These are phyloP conservation scores for Drosophila ananassae DNA, from an alignment of 1,140 invertebrate species.

Conservation along the genomic window DNA sequence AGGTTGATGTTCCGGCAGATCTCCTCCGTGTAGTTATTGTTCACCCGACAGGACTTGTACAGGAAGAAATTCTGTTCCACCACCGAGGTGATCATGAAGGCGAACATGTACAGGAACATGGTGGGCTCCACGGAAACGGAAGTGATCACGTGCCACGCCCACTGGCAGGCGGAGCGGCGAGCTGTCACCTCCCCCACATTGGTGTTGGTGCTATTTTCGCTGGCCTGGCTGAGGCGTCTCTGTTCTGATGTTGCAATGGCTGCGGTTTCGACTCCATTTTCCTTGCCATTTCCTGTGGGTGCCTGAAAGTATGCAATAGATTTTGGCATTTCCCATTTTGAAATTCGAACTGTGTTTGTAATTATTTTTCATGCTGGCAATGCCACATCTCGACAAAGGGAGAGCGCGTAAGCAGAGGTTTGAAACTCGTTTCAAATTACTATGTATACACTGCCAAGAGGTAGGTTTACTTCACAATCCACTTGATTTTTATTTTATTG, in stretches of 20 bases:
- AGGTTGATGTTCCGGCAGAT: constrained; percentile 86
- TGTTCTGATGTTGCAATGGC: not conserved
- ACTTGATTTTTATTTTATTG: not conserved
- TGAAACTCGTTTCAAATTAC: constrained; percentile 2
- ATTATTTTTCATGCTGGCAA: constrained; percentile 10
- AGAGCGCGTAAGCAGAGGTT: not conserved
- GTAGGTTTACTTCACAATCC: not conserved
- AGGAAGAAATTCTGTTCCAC: constrained; percentile 91
- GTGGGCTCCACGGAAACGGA: constrained; percentile 89
- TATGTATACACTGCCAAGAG: not conserved
- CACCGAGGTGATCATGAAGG: constrained; percentile 90
- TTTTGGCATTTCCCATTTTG: constrained; percentile 3
- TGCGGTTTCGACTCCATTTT: not conserved
- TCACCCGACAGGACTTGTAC: constrained; percentile 89
- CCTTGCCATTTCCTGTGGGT: constrained; percentile 18
- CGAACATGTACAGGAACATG: constrained; percentile 92
- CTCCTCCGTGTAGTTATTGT: constrained; percentile 87
- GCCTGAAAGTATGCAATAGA: constrained; percentile 60
- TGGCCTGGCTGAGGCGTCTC: constrained; percentile 39
- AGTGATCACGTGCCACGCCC: constrained; percentile 21
- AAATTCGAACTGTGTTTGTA: not conserved
- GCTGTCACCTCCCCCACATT: constrained; percentile 5
- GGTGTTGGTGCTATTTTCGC: constrained; percentile 9
- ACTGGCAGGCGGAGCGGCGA: constrained; percentile 15
- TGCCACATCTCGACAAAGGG: not conserved